These are phyloP conservation scores for Protonibea diacanthus DNA, from an alignment of 2,797 vertebrate genomes.

Conservation along the genomic window DNA sequence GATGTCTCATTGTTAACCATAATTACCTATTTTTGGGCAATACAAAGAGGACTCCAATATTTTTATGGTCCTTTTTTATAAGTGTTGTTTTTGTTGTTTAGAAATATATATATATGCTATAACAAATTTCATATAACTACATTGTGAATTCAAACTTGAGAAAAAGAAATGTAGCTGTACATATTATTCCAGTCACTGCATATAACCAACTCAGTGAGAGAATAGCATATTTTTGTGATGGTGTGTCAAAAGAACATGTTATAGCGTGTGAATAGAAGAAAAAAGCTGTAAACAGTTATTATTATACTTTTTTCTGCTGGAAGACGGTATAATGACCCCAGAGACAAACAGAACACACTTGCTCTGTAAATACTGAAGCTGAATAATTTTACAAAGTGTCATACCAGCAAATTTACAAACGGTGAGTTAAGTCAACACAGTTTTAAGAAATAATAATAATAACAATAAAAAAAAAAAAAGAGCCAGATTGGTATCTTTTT, in stretches of 20 bases:
- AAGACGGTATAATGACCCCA: conserved; percentile 83
- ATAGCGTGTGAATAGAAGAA: conserved; percentile 87
- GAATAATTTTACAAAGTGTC: conserved; percentile 89
- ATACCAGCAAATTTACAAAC: conserved; percentile 91
- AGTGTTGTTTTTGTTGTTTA: conserved; percentile 97
- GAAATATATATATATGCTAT: conserved; percentile 88
- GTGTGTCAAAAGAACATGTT: conserved; percentile 91
- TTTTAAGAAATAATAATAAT: conserved; percentile 74
- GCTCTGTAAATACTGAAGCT: conserved; percentile 88
- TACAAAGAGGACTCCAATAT: conserved; percentile 98
- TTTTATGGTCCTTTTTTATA: conserved; percentile 97
- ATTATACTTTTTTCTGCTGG: conserved; percentile 81
- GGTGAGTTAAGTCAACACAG: conserved; percentile 78
- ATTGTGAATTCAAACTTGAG: conserved; percentile 92
- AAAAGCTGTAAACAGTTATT: conserved; percentile 83
- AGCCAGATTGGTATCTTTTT: conserved; percentile 81
- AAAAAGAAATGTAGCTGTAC: conserved; percentile 92
- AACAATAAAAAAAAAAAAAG: conserved; percentile 26
- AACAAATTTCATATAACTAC: conserved; percentile 88
- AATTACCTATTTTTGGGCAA: conserved; percentile 99
- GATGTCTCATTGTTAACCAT: conserved; percentile 95
- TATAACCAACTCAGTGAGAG: conserved; percentile 95
- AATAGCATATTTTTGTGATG: conserved; percentile 98
- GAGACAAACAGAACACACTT: conserved; percentile 76
- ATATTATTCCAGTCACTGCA: conserved; percentile 98